phyloP scores from a whole-genome alignment of 1,140 invertebrate species.

The Luehdorfia chinensis region DNA sequence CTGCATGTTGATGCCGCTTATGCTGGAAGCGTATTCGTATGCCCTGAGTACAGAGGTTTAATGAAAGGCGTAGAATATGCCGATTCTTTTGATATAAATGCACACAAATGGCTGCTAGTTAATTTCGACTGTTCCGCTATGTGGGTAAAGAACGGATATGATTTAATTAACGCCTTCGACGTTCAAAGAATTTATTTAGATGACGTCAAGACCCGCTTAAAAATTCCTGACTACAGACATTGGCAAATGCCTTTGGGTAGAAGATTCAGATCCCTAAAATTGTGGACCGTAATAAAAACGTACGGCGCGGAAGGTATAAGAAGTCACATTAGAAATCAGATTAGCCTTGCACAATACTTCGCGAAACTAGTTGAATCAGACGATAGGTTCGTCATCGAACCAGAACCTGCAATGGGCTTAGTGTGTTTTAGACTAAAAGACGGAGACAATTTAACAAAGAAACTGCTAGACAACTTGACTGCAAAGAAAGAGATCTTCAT shows the following conservation, averaged over 20 bases:
- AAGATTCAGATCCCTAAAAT: slow-evolving; percentile 93
- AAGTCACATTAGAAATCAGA: slow-evolving; percentile 86
- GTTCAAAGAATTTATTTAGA: slow-evolving; percentile 94
- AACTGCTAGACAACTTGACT: slow-evolving; percentile 86
- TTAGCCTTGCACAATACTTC: slow-evolving; percentile 87
- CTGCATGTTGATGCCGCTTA: slow-evolving; percentile 94
- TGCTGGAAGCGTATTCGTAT: slow-evolving; percentile 91
- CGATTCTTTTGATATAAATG: slow-evolving; percentile 94
- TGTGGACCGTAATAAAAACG: slow-evolving; percentile 94
- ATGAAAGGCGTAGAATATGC: slow-evolving; percentile 89
- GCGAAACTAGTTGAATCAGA: slow-evolving; percentile 83
- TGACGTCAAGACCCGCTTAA: slow-evolving; percentile 81
- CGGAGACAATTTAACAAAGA: slow-evolving; percentile 86
- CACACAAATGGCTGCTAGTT: slow-evolving; percentile 94
- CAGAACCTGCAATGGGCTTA: slow-evolving; percentile 86
- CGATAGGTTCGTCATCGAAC: slow-evolving; percentile 87
- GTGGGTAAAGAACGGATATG: slow-evolving; percentile 90
- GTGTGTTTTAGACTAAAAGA: slow-evolving; percentile 93
- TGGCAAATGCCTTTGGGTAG: slow-evolving; percentile 96
- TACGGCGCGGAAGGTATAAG: slow-evolving; percentile 90
- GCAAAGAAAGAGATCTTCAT: slow-evolving; percentile 90
- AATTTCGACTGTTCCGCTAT: slow-evolving; percentile 95
- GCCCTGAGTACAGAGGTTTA: slow-evolving; percentile 91
- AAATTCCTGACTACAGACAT: slow-evolving; percentile 93
- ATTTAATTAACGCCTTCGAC: slow-evolving; percentile 91